Evolutionary conservation across 2,888 invertebrate genomes (phyloP).

Genomic region (Sesamia inferens): DNA sequence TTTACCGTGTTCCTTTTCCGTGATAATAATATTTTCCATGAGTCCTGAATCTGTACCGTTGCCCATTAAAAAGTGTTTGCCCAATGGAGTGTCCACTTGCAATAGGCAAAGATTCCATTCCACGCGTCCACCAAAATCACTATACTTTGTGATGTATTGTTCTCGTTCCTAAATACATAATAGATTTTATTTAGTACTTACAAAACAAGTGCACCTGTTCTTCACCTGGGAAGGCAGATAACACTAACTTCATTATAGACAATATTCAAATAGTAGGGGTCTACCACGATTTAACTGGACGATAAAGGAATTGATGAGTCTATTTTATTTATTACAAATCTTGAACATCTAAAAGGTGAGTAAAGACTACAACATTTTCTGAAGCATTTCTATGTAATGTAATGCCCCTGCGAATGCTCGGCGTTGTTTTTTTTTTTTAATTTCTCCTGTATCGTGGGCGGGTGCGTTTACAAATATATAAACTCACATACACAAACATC

Average conservation of each 20-base stretch:
- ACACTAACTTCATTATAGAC: conserved; percentile 4
- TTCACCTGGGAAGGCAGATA: conserved; percentile 6
- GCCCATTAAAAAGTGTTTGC: conserved; percentile 70
- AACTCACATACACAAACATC: no score
- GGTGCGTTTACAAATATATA: no score
- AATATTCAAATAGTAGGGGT: conserved; percentile 23
- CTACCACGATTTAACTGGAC: not conserved
- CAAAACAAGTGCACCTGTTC: conserved; percentile 2
- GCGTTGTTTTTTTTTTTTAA: no score
- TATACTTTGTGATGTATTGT: conserved; percentile 63
- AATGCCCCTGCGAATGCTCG: no score
- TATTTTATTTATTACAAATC: not conserved
- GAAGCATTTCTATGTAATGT: no score
- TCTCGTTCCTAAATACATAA: conserved; percentile 67
- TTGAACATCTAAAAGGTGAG: not conserved
- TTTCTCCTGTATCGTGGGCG: no score
- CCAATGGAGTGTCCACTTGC: conserved; percentile 65
- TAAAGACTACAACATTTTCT: no score
- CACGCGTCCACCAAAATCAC: conserved; percentile 66
- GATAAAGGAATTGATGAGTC: not conserved
- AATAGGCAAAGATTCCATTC: conserved; percentile 67
- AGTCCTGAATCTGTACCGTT: conserved; percentile 65
- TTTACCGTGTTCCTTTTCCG: conserved; percentile 57
- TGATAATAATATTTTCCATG: conserved; percentile 67
- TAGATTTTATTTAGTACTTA: conserved; percentile 12